Conservation (phyloP, 2,113 vertebrate species). For the Pterophyllum scalare region DNA sequence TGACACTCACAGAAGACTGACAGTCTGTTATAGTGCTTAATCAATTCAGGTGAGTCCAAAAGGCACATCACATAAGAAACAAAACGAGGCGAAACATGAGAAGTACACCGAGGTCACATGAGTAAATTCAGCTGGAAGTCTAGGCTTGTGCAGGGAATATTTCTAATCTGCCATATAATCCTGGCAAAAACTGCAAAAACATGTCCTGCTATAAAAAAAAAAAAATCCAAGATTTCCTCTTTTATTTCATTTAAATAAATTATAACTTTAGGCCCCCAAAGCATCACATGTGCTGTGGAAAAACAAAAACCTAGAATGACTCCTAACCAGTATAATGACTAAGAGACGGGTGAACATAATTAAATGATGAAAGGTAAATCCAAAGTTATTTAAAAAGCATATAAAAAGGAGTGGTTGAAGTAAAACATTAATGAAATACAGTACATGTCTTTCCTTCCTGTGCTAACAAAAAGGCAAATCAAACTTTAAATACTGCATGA, state of each 20-base stretch:
- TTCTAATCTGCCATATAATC: not conserved
- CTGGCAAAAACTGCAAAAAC: conserved; percentile 7
- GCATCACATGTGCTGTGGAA: conserved; percentile 5
- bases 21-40: not conserved
- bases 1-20: not conserved
- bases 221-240: conserved; percentile 20
- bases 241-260: conserved; percentile 66
- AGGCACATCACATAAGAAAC: conserved; percentile 50
- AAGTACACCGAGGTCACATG: not conserved
- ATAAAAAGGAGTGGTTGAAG: conserved; percentile 18
- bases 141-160: not conserved
- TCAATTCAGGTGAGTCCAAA: conserved; percentile 14
- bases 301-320: not conserved
- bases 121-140: not conserved
- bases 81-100: not conserved
- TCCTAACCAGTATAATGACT: conserved; percentile 30
- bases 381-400: conserved; percentile 33
- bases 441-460: conserved; percentile 20
- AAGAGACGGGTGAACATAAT: conserved; percentile 16
- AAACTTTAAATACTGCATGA: conserved; percentile 68
- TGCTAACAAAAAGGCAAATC: conserved; percentile 53
- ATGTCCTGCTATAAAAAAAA: conserved; percentile 26
- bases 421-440: conserved; percentile 48
- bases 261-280: conserved; percentile 34
- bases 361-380: conserved; percentile 38